Evolutionary conservation across 2,113 vertebrate species (phyloP).

Genomic region (Nothocercus nigrocapillus): DNA sequence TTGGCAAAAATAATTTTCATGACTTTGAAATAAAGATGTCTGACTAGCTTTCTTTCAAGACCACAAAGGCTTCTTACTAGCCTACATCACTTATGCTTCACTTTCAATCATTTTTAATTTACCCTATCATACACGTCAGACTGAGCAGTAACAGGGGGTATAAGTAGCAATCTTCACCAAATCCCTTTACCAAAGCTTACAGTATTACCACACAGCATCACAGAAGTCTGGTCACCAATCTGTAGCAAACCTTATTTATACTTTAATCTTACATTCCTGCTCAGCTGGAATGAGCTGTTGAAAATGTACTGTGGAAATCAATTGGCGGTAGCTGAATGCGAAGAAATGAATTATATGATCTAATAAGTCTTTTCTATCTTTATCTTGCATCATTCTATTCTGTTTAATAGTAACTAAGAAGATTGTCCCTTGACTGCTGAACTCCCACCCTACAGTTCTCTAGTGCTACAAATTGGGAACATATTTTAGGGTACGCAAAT

Average conservation of each 20-base stretch:
- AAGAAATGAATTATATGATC: not conserved
- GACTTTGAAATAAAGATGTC: not conserved
- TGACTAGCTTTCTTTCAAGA: not conserved
- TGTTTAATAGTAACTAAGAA: not conserved
- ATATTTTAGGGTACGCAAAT: not conserved
- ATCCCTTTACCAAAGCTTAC: not conserved
- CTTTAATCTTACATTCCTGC: not conserved
- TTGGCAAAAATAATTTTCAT: not conserved
- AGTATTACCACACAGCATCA: not conserved
- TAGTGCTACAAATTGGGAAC: not conserved
- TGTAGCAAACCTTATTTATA: not conserved
- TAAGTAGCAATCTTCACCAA: not conserved
- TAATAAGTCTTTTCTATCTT: not conserved
- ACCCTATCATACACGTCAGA: not conserved
- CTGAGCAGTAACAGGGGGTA: not conserved
- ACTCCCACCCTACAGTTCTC: not conserved
- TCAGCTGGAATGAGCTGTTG: not conserved
- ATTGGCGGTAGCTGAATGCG: not conserved
- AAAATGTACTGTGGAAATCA: slow-evolving; percentile 3
- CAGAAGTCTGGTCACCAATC: not conserved
- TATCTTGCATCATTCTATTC: not conserved
- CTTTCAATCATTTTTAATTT: slow-evolving; percentile 8
- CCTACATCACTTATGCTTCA: not conserved
- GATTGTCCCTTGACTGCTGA: not conserved
- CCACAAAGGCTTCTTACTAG: not conserved